A percentile compares a stretch with the other conserved stretches of the same genome.
These are phyloP conservation scores for Euphydryas editha DNA, from an alignment of 2,888 invertebrate genomes.

Conservation along the genomic window DNA sequence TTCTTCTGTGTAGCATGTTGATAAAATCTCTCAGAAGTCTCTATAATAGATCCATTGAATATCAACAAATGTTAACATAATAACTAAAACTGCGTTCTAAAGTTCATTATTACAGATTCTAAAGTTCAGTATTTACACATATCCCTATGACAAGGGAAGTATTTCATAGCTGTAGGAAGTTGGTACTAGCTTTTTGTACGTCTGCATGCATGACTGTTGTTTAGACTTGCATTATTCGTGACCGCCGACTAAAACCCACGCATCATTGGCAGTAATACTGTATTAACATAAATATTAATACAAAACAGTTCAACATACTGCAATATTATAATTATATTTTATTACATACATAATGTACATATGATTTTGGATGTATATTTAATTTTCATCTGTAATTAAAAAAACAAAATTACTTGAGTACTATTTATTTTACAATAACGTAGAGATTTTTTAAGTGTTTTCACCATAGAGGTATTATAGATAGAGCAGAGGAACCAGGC, in stretches of 20 bases:
- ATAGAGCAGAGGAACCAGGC: no score
- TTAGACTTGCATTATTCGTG: slow-evolving; percentile 18
- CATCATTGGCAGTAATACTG: slow-evolving; percentile 19
- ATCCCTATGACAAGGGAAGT: slow-evolving; percentile 9
- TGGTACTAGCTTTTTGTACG: slow-evolving; percentile 19
- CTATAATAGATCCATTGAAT: no score
- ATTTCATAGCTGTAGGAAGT: slow-evolving; percentile 19
- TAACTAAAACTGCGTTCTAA: background rate
- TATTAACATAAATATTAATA: slow-evolving; percentile 9
- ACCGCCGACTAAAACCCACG: slow-evolving; percentile 18
- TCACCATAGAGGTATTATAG: no score
- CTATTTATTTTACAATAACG: no score
- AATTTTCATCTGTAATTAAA: no score
- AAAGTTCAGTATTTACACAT: background rate
- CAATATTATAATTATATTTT: background rate
- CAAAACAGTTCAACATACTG: slow-evolving; percentile 6
- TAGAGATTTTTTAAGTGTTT: no score
- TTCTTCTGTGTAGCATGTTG: no score
- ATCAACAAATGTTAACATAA: no score
- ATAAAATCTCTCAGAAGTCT: no score
- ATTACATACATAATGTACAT: background rate
- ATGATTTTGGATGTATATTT: no score
- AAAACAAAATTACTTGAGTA: no score
- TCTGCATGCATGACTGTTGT: slow-evolving; percentile 15
- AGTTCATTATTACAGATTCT: background rate